Evolutionary conservation across 2,888 invertebrate genomes (phyloP).

Genomic region (Zhuqinia jingwanae): DNA sequence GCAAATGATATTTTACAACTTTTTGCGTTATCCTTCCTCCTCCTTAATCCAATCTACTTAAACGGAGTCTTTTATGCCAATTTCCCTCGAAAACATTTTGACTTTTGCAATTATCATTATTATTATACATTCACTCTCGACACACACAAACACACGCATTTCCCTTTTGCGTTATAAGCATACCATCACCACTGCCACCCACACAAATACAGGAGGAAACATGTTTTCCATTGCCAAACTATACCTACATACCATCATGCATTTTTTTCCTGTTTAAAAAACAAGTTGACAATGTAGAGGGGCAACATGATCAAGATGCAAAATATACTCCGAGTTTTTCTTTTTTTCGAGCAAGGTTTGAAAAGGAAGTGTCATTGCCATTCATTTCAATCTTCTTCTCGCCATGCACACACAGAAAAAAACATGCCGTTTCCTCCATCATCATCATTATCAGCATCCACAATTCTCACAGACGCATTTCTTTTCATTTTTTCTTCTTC

Average conservation of each 20-base stretch:
- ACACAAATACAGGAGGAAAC: no score
- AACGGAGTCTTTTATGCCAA: conserved; percentile 43
- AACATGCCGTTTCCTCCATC: conserved; percentile 12
- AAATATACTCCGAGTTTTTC: background rate
- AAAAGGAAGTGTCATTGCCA: conserved; percentile 56
- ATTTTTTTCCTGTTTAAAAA: background rate
- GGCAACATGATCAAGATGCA: background rate
- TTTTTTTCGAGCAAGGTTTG: background rate
- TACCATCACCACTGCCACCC: no score
- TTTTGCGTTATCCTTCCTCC: background rate
- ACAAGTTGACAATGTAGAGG: background rate
- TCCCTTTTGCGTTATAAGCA: no score
- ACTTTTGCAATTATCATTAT: conserved; percentile 49
- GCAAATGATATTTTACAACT: conserved; percentile 45
- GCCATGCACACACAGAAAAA: background rate
- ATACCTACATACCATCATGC: no score
- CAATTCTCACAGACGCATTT: background rate
- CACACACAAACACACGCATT: no score
- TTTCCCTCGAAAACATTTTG: conserved; percentile 38
- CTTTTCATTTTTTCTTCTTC: background rate
- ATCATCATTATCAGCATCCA: background rate
- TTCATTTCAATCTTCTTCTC: conserved; percentile 49
- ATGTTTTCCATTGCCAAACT: no score
- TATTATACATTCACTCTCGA: no score
- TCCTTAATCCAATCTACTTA: conserved; percentile 39